phyloP scores from a whole-genome alignment of 2,888 invertebrate genomes.

The Agriopis marginaria region DNA sequence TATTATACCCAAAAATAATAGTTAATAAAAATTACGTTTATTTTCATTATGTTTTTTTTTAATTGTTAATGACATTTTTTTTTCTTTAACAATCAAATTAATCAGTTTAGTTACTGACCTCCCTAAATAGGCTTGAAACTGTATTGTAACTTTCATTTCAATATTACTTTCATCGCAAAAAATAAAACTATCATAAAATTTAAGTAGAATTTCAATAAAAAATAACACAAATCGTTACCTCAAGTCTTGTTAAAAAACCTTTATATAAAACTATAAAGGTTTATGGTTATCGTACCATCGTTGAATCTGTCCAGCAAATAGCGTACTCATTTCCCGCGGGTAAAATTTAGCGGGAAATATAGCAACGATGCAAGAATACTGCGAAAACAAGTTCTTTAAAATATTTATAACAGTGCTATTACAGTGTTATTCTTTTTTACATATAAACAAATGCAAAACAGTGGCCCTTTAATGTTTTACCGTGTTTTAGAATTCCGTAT shows the following conservation, averaged over 20 bases:
- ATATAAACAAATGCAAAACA: too few relatives aligned
- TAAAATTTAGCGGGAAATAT: neutral
- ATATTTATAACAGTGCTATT: neutral
- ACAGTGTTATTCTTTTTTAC: neutral
- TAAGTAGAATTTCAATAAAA: neutral
- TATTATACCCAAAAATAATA: neutral
- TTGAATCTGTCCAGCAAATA: slow-evolving; percentile 16
- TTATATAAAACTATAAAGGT: slow-evolving; percentile 28
- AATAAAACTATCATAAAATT: neutral
- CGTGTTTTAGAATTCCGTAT: too few relatives aligned
- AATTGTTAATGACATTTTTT: too few relatives aligned
- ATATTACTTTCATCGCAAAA: neutral
- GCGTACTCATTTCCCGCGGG: neutral
- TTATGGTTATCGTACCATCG: slow-evolving; percentile 21
- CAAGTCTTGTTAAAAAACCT: neutral
- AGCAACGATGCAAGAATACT: neutral
- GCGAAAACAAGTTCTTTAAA: neutral
- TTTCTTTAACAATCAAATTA: too few relatives aligned
- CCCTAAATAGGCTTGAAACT: too few relatives aligned
- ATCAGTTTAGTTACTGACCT: too few relatives aligned
- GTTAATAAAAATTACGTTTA: too few relatives aligned
- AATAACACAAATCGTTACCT: neutral
- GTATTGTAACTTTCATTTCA: neutral
- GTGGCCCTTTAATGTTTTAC: too few relatives aligned
- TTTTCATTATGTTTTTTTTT: too few relatives aligned